Percentiles rank a stretch among this genome's conserved stretches.
Evolutionary conservation across 2,113 vertebrate genomes (phyloP).

Genomic region (Dipodomys spectabilis): DNA sequence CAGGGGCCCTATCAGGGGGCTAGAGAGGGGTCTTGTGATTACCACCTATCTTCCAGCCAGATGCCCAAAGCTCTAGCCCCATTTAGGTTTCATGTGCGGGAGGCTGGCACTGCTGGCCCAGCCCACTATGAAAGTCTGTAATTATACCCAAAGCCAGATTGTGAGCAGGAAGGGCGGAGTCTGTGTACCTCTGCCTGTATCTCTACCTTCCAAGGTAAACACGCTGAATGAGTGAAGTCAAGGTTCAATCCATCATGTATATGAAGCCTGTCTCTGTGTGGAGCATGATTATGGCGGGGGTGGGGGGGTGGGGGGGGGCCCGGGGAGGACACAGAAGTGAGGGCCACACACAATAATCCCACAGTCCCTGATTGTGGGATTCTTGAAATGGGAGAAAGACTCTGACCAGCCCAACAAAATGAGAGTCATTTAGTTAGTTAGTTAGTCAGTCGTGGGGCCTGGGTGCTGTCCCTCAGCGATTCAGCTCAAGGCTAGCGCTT

Average conservation of each 20-base stretch:
- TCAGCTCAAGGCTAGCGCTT: too few species aligned
- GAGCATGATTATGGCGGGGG: not conserved
- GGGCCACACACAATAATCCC: not conserved
- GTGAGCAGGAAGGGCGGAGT: not conserved
- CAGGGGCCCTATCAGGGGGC: not conserved
- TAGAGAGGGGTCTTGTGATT: too few species aligned
- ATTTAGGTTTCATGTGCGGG: not conserved
- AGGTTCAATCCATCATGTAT: not conserved
- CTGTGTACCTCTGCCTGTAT: not conserved
- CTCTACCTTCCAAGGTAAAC: not conserved
- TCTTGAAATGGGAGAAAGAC: accelerated
- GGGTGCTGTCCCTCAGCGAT: too few species aligned
- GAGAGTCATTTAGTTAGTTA: not conserved
- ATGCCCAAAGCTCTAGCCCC: not conserved
- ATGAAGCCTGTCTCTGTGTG: not conserved
- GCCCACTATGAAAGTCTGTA: not conserved
- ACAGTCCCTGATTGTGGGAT: not conserved
- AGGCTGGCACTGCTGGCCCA: not conserved
- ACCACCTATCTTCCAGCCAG: not conserved
- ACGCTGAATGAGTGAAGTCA: not conserved
- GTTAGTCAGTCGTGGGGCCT: too few species aligned
- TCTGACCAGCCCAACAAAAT: too few species aligned
- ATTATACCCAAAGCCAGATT: accelerated
- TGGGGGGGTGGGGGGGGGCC: too few species aligned
- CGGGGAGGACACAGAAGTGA: not conserved